Conservation (phyloP, 1,140 invertebrate species). For the Drosophila lacteicornis region DNA sequence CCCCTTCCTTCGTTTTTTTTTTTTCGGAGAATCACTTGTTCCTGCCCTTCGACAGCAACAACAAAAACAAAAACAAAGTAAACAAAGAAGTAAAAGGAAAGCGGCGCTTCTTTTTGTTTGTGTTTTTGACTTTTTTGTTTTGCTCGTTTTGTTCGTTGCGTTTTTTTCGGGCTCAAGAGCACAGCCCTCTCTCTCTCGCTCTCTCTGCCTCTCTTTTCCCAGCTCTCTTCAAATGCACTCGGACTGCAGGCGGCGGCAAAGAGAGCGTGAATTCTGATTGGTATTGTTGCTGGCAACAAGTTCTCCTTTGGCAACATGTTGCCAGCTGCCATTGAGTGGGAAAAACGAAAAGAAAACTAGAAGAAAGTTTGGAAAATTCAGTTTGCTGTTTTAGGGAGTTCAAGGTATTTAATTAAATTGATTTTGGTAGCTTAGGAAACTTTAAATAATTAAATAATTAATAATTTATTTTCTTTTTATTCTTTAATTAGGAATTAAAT, state of each 20-base stretch:
- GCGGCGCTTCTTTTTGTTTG: slow-evolving; percentile 56
- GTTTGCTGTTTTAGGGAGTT: neutral
- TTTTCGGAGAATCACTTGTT: slow-evolving; percentile 15
- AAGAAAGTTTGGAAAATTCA: slow-evolving; percentile 17
- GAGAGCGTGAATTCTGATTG: slow-evolving; percentile 6
- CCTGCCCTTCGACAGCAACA: slow-evolving; percentile 43
- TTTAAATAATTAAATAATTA: too few species aligned
- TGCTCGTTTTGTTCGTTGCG: slow-evolving; percentile 84
- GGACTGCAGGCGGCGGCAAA: slow-evolving; percentile 23
- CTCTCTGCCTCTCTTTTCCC: neutral
- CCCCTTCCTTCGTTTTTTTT: neutral
- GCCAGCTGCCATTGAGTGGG: slow-evolving; percentile 5
- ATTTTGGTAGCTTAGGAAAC: neutral
- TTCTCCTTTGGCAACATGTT: slow-evolving; percentile 72
- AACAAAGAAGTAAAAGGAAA: slow-evolving; percentile 29
- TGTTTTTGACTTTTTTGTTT: slow-evolving; percentile 77
- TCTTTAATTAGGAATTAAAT: too few species aligned
- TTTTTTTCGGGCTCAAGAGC: slow-evolving; percentile 61
- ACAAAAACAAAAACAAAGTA: slow-evolving; percentile 39
- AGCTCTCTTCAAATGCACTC: slow-evolving; percentile 35
- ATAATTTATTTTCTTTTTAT: too few species aligned
- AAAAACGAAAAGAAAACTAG: neutral
- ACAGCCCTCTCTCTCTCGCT: neutral
- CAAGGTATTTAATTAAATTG: neutral
- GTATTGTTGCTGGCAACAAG: slow-evolving; percentile 12